phyloP scores from a whole-genome alignment of 2,888 invertebrate genomes.

The Osmoderma eremita region DNA sequence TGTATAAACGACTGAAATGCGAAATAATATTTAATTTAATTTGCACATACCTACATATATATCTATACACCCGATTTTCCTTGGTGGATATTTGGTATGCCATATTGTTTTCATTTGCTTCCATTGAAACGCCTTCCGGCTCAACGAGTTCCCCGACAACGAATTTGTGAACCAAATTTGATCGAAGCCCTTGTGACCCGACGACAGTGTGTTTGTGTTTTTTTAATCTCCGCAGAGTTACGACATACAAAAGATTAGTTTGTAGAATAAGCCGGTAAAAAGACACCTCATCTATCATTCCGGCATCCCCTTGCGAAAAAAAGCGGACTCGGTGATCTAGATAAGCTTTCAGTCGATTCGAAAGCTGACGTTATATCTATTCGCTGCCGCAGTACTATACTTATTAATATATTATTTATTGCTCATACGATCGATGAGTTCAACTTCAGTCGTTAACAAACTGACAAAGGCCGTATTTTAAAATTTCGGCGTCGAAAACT shows the following conservation, averaged over 20 bases:
- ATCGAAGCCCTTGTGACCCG: conserved; percentile 19
- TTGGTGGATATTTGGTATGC: background rate
- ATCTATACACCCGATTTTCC: too few relatives aligned
- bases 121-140: conserved; percentile 1
- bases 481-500: conserved; percentile 9
- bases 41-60: too few relatives aligned
- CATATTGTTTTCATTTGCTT: conserved; percentile 14
- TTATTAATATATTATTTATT: conserved; percentile 33
- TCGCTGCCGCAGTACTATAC: conserved; percentile 19
- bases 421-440: conserved; percentile 10
- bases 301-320: conserved; percentile 25
- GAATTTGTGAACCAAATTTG: conserved; percentile 37
- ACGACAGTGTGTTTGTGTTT: conserved; percentile 14
- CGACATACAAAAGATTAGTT: conserved; percentile 35
- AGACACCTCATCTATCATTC: conserved; percentile 35
- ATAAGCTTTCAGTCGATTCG: conserved; percentile 32
- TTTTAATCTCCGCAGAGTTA: conserved; percentile 29
- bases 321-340: conserved; percentile 35
- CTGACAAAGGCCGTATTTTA: conserved; percentile 19
- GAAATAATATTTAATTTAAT: too few relatives aligned
- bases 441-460: conserved; percentile 19
- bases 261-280: conserved; percentile 20
- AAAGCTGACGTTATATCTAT: conserved; percentile 33
- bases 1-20: too few relatives aligned
- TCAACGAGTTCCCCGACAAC: conserved; percentile 13